A percentile compares a stretch with the other conserved stretches of the same genome.
phyloP scores from a whole-genome alignment of 1,140 invertebrate species.

The Nylanderia fulva region DNA sequence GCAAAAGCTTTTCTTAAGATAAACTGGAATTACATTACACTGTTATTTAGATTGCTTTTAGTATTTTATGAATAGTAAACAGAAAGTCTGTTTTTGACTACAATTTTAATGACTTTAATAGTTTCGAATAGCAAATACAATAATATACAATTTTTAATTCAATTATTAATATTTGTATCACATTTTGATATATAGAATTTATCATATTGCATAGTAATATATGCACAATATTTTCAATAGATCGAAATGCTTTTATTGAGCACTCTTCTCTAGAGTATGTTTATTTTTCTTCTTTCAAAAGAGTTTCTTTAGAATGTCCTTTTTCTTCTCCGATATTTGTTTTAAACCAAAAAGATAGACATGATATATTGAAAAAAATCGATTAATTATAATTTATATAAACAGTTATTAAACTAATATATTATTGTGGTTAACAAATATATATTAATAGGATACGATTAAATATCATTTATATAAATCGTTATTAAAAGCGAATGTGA shows the following conservation, averaged over 20 bases:
- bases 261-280: not conserved
- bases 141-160: not conserved
- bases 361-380: no score
- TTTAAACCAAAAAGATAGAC: no score
- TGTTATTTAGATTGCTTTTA: not conserved
- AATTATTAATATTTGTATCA: not conserved
- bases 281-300: not conserved
- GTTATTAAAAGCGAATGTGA: not conserved
- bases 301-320: not conserved
- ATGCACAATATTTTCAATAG: not conserved
- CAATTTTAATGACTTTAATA: not conserved
- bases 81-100: not conserved
- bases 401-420: no score
- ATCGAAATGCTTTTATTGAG: not conserved
- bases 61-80: not conserved
- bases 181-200: not conserved
- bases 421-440: no score
- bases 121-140: constrained; percentile 4
- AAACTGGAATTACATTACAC: no score
- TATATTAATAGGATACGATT: no score
- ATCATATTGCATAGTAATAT: not conserved
- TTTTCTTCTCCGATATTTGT: constrained; percentile 13
- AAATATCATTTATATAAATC: no score
- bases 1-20: no score
- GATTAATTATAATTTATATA: not conserved